These are phyloP conservation scores for Antrozous pallidus DNA, from an alignment of 2,797 vertebrate species.

Conservation along the genomic window DNA sequence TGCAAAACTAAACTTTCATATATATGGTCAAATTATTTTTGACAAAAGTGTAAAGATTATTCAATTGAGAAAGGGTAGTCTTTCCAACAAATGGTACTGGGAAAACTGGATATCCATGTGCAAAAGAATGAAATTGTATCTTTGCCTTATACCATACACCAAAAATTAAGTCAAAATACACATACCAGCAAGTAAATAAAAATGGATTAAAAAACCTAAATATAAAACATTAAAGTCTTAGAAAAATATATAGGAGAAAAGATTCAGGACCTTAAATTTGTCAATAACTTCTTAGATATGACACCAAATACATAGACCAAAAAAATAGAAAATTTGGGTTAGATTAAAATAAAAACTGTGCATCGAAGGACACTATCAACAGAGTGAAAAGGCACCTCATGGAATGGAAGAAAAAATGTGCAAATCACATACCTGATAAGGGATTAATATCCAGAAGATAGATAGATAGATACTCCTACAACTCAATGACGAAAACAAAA, in stretches of 20 bases:
- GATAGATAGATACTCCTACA: background rate
- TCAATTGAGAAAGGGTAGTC: background rate
- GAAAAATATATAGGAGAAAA: background rate
- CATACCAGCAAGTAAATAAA: background rate
- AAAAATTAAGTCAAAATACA: conserved; percentile 20
- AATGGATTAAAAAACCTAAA: background rate
- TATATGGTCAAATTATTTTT: background rate
- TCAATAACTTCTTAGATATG: background rate
- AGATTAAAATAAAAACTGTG: background rate
- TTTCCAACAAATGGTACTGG: background rate
- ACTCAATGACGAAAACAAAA: background rate
- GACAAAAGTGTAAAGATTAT: background rate
- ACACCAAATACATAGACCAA: background rate
- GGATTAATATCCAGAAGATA: background rate
- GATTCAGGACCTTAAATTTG: background rate
- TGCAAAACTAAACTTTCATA: background rate
- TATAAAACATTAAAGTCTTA: background rate
- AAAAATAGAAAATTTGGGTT: background rate
- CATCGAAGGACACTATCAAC: background rate
- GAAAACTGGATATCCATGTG: background rate
- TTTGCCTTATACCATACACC: background rate
- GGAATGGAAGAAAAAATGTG: background rate
- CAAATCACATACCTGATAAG: background rate
- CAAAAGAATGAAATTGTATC: background rate
- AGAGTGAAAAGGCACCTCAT: background rate